Base-by-base conservation (phyloP, 1,140 invertebrate species). In the Apolygus lucorum region DNA sequence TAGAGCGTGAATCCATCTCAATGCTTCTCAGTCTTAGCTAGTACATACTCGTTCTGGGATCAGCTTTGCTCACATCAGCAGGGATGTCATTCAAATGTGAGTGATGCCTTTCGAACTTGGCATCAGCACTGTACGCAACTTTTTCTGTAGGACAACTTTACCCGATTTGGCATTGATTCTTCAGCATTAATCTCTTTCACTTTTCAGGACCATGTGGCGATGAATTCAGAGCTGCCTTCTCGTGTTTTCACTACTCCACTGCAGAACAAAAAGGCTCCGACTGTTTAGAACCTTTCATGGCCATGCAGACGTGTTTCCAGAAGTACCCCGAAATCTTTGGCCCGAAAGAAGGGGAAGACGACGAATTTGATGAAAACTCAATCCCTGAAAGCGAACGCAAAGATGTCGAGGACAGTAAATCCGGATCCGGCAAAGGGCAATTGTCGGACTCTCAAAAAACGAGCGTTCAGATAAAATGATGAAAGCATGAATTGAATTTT, bases 271-370 rank as follows among this genome's bases (percentile, higher is more conserved):
- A 85, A 81, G 86, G 82, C 74, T 75, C 70, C 54, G 92, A 98
- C 74, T 98, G 96, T 78, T 90, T 90, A 75, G 90, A 95, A 70
- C 85, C 89, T 68, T 98, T 98, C 80, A 88, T 88, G 76, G 85
- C 84, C 34, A 96, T 98, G 94, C 92, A 95, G 75, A 82, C 87
- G n/a, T 98, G 96, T 78, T 96, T 98, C 89, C 78, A 86, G 1
- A 81, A 90, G 68, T 97, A 91, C 84, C 95, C 95, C 0, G 86
- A 88, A 8, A 80, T 97, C 14, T 98, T 97, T 78, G 88, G 87
- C 69, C 87, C 85, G 73, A 79, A 79, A 68, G 78, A 79, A 4
- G 72, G 76, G 4, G 81, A 86, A 26, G 70, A 79, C 22, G 78
- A 79, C 21, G 79, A 71, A 11, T 17, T 17, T 4, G 17, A 42